Evolutionary conservation across 2,797 vertebrate species (phyloP).

Genomic region (Ispidina lecontei): DNA sequence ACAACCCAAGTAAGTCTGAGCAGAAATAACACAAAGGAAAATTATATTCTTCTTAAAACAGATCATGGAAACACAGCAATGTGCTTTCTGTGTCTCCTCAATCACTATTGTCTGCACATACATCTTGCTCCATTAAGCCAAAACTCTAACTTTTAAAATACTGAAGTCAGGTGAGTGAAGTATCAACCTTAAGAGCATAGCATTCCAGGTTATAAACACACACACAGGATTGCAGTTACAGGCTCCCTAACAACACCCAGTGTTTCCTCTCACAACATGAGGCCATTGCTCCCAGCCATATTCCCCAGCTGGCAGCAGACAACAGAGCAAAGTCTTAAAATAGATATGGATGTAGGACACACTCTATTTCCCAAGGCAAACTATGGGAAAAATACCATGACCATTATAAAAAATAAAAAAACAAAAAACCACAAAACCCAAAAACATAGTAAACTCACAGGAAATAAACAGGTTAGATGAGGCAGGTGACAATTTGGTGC

Average conservation of each 20-base stretch:
- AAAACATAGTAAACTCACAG: not conserved
- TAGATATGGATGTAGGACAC: constrained; percentile 54
- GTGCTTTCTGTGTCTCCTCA: not conserved
- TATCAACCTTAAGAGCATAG: not conserved
- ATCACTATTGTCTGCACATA: not conserved
- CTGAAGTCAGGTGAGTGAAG: not conserved
- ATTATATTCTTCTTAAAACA: not conserved
- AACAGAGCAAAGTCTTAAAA: constrained; percentile 43
- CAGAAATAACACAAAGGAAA: not conserved
- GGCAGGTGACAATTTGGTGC: not conserved
- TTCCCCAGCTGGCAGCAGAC: constrained; percentile 38
- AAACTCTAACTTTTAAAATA: not conserved
- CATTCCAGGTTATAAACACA: not conserved
- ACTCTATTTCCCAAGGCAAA: constrained; percentile 64
- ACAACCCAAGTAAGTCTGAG: not conserved
- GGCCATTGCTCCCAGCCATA: not conserved
- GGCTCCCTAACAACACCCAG: not conserved
- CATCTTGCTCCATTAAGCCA: not conserved
- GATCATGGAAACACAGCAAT: not conserved
- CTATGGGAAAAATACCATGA: not conserved
- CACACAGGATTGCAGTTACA: not conserved
- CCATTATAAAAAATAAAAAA: not conserved
- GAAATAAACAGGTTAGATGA: not conserved
- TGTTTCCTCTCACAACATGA: not conserved
- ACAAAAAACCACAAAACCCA: not conserved